Percentiles rank a stretch among this genome's conserved stretches.
phyloP scores from a whole-genome alignment of 2,797 vertebrate species.

The Peromyscus aztecus region DNA sequence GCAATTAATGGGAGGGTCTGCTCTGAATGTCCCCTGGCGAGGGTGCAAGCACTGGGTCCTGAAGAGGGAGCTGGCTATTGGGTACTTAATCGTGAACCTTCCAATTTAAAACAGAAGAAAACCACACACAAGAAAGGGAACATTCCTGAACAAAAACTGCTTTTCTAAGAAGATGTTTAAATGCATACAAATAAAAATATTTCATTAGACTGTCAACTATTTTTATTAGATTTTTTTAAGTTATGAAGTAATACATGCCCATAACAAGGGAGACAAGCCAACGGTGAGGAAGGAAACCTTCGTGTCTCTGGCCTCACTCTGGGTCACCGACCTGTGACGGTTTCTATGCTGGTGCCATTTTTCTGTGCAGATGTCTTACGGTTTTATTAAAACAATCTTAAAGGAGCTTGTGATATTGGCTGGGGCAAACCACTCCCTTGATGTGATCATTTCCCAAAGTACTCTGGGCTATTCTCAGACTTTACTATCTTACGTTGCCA shows the following conservation, averaged over 20 bases:
- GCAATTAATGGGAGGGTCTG: neutral
- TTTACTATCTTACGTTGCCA: conserved; percentile 1
- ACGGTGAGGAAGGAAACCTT: conserved; percentile 37
- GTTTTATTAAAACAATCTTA: conserved; percentile 13
- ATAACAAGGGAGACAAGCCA: conserved; percentile 37
- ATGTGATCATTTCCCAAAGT: neutral
- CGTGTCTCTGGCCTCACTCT: conserved; percentile 2
- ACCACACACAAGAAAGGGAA: neutral
- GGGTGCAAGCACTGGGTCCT: neutral
- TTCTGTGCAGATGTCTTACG: neutral
- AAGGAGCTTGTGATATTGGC: conserved; percentile 7
- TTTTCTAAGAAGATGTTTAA: conserved; percentile 44
- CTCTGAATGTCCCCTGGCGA: neutral
- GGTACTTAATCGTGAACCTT: neutral
- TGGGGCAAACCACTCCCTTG: neutral
- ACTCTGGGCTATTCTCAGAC: neutral
- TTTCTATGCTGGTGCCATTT: conserved; percentile 12
- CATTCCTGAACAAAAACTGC: neutral
- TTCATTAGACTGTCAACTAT: neutral
- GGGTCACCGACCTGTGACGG: neutral
- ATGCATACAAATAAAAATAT: neutral
- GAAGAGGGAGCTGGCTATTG: neutral
- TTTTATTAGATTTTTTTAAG: conserved; percentile 56
- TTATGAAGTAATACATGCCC: conserved; percentile 45
- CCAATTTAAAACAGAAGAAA: neutral